Conservation (phyloP, 64 coral and sea anemone genomes). For the Hydrozoanthus tunicans region DNA sequence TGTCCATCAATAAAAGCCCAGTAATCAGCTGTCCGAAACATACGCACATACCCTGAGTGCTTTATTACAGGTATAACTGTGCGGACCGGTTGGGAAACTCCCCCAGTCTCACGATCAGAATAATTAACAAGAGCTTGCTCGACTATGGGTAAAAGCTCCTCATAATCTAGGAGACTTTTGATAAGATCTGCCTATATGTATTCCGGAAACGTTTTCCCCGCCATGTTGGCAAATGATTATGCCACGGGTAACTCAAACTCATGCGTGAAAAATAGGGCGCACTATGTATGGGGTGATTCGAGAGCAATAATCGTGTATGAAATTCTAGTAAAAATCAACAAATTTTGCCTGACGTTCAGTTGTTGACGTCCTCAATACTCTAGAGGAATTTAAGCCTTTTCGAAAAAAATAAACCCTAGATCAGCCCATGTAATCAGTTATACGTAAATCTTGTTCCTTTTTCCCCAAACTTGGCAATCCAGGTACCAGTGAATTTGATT, state of each 20-base stretch:
- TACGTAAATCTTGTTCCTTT: not conserved
- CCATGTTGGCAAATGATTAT: conserved; percentile 6
- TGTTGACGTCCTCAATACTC: too few species aligned
- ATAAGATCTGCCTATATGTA: conserved; percentile 33
- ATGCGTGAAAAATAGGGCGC: too few species aligned
- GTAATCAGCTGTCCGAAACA: not conserved
- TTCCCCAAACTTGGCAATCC: conserved; percentile 25
- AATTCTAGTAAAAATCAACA: too few species aligned
- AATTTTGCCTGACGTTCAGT: too few species aligned
- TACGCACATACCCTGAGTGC: conserved; percentile 39
- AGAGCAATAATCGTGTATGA: too few species aligned
- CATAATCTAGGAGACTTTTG: conserved; percentile 59
- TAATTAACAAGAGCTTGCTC: conserved; percentile 73
- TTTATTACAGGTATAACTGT: conserved; percentile 15
- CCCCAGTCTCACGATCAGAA: conserved; percentile 62
- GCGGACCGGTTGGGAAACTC: conserved; percentile 73
- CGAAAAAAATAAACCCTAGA: too few species aligned
- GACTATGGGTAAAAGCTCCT: conserved; percentile 66
- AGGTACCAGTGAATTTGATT: conserved; percentile 56
- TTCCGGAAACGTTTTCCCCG: conserved; percentile 30
- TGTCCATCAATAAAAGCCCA: too few species aligned
- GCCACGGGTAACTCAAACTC: too few species aligned
- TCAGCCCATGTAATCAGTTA: too few species aligned
- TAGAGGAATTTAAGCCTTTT: too few species aligned
- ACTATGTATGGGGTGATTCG: too few species aligned